Percentiles rank a stretch among this genome's conserved stretches.
Conservation (phyloP, 2,797 vertebrate genomes). For the Ctenosaura bakeri region DNA sequence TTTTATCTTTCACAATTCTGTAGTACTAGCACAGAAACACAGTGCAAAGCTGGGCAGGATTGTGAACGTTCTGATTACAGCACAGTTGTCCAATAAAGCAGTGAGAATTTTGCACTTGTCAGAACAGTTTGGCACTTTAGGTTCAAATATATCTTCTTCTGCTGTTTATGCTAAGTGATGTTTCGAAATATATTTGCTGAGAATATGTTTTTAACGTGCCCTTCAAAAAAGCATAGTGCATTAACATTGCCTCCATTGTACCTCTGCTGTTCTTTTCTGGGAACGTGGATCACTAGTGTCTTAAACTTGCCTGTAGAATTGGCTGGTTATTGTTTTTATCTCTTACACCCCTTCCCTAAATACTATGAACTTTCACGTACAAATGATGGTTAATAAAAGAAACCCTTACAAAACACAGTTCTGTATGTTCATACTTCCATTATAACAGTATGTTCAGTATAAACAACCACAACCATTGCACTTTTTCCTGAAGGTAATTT, state of each 20-base stretch:
- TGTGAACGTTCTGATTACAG: slow-evolving; percentile 27
- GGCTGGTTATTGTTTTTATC: slow-evolving; percentile 27
- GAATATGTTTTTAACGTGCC: slow-evolving; percentile 52
- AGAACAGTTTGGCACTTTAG: slow-evolving; percentile 60
- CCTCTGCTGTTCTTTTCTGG: slow-evolving; percentile 38
- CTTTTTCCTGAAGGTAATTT: neutral
- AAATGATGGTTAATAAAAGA: slow-evolving; percentile 44
- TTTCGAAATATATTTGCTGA: slow-evolving; percentile 60
- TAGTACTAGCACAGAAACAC: slow-evolving; percentile 40
- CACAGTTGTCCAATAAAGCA: slow-evolving; percentile 43
- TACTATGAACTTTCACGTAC: slow-evolving; percentile 20
- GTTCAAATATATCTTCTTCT: slow-evolving; percentile 28
- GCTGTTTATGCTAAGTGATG: slow-evolving; percentile 47
- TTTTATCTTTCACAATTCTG: slow-evolving; percentile 35
- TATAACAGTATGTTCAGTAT: slow-evolving; percentile 13
- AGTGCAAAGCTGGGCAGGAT: slow-evolving; percentile 37
- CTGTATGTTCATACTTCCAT: slow-evolving; percentile 28
- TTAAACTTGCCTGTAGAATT: slow-evolving; percentile 26
- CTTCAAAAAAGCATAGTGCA: slow-evolving; percentile 30
- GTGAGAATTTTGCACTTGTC: slow-evolving; percentile 70
- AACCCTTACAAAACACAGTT: slow-evolving; percentile 32
- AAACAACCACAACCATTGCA: neutral
- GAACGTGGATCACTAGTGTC: neutral
- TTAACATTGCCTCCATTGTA: neutral
- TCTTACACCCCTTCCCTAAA: slow-evolving; percentile 6